Percentiles rank a stretch among this genome's conserved stretches.
phyloP scores from a whole-genome alignment of 2,888 invertebrate species.

The Rutpela maculata region DNA sequence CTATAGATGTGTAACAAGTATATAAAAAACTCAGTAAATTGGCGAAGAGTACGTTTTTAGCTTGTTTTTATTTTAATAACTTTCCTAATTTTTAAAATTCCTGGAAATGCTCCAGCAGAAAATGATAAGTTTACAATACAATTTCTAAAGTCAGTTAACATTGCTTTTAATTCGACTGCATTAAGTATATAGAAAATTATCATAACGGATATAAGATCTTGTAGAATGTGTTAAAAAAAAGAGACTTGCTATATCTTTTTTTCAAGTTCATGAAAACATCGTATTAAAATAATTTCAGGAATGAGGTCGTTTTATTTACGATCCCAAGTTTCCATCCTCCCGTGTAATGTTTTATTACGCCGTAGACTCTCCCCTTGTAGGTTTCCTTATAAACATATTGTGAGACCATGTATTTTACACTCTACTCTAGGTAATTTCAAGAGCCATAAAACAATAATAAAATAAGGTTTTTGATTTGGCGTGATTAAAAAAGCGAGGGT shows the following conservation, averaged over 20 bases:
- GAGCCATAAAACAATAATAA: slow-evolving; percentile 70
- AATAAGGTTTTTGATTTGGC: slow-evolving; percentile 71
- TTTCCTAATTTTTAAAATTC: too few relatives aligned
- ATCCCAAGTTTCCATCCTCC: slow-evolving; percentile 60
- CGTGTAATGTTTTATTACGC: slow-evolving; percentile 60
- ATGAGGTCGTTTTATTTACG: slow-evolving; percentile 63
- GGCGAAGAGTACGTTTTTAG: too few relatives aligned
- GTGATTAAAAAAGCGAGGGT: slow-evolving; percentile 72
- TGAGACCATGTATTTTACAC: slow-evolving; percentile 53
- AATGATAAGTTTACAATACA: too few relatives aligned
- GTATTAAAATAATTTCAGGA: slow-evolving; percentile 58
- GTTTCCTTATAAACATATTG: slow-evolving; percentile 52
- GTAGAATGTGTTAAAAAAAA: too few relatives aligned
- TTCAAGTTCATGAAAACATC: slow-evolving; percentile 11
- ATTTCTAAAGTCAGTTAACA: too few relatives aligned
- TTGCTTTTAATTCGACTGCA: too few relatives aligned
- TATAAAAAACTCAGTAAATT: too few relatives aligned
- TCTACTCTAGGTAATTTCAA: slow-evolving; percentile 63
- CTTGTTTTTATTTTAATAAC: too few relatives aligned
- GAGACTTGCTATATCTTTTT: neutral
- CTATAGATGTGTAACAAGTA: too few relatives aligned
- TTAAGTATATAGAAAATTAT: too few relatives aligned
- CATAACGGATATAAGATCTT: too few relatives aligned
- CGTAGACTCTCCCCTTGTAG: slow-evolving; percentile 54
- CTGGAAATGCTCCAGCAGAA: too few relatives aligned